These are phyloP conservation scores for Tholera decimalis DNA, from an alignment of 2,888 invertebrate species.

Conservation along the genomic window DNA sequence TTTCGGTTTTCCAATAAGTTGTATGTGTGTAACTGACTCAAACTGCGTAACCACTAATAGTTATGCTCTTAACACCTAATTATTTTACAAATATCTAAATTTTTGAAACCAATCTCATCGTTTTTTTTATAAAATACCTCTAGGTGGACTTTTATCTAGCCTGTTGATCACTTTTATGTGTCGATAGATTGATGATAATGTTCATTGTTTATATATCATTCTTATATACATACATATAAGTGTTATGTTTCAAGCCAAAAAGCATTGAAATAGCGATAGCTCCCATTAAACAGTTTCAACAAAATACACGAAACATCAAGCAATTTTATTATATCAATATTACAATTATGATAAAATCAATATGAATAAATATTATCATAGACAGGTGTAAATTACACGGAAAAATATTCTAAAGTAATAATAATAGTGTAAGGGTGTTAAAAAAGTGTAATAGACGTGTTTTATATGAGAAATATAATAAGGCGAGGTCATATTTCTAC, in stretches of 20 bases:
- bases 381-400: conserved; percentile 55
- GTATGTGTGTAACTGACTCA: conserved; percentile 64
- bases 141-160: conserved; percentile 66
- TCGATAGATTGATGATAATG: conserved; percentile 58
- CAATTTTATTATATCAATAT: conserved; percentile 37
- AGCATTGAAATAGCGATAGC: conserved; percentile 70
- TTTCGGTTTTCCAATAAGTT: too few relatives aligned
- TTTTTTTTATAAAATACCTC: conserved; percentile 65
- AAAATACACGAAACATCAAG: conserved; percentile 62
- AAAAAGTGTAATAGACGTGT: conserved; percentile 58
- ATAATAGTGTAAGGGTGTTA: conserved; percentile 47
- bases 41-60: conserved; percentile 69
- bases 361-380: conserved; percentile 37
- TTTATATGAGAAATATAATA: conserved; percentile 52
- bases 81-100: conserved; percentile 70
- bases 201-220: conserved; percentile 56
- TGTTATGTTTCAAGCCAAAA: conserved; percentile 72
- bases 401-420: conserved; percentile 54
- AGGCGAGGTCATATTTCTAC: conserved; percentile 61
- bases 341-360: conserved; percentile 35
- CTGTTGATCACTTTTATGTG: conserved; percentile 52
- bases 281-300: conserved; percentile 58
- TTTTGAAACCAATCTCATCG: conserved; percentile 60
- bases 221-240: conserved; percentile 67
- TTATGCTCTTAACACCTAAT: conserved; percentile 72